Percentiles rank a stretch among this genome's conserved stretches.
phyloP scores from a whole-genome alignment of 2,113 vertebrate species.

The Anas platyrhynchos region DNA sequence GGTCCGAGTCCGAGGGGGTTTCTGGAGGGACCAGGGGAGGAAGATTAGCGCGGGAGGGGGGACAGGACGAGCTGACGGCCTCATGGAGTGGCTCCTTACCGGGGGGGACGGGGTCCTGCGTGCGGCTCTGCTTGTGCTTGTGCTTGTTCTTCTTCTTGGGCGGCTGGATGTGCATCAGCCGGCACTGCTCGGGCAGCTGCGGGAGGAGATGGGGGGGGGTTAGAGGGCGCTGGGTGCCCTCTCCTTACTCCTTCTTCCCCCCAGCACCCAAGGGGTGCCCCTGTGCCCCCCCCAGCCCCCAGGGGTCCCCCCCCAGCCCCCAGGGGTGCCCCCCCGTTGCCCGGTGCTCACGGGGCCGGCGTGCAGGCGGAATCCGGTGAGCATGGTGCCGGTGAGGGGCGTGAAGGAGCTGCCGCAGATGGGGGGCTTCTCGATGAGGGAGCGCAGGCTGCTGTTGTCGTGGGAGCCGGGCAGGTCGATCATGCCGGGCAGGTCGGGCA shows the following conservation, averaged over 20 bases:
- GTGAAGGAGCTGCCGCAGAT: slow-evolving; percentile 95
- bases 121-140: slow-evolving; percentile 93
- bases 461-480: slow-evolving; percentile 94
- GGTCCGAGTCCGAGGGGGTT: slow-evolving; percentile 96
- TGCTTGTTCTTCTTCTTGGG: slow-evolving; percentile 98
- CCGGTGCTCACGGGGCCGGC: slow-evolving; percentile 88
- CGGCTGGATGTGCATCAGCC: slow-evolving; percentile 97
- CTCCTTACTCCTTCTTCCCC: too few relatives aligned
- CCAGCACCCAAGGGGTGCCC: neutral
- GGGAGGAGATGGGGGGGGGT: neutral
- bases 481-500: slow-evolving; percentile 97
- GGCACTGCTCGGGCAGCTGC: slow-evolving; percentile 95
- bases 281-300: too few relatives aligned
- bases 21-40: slow-evolving; percentile 47
- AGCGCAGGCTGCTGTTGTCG: slow-evolving; percentile 94
- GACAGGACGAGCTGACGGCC: accelerated
- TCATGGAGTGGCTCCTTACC: slow-evolving; percentile 69
- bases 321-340: too few relatives aligned
- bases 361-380: slow-evolving; percentile 94
- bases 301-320: too few relatives aligned
- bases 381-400: slow-evolving; percentile 90
- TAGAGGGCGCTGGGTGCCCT: accelerated
- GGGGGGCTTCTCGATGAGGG: slow-evolving; percentile 95
- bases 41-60: accelerated
- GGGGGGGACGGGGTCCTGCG: slow-evolving; percentile 93